Evolutionary conservation across 1,140 invertebrate species (phyloP), one percentile per base, ranked within the genome.

Genomic region (Bradynema listronoti): DNA sequence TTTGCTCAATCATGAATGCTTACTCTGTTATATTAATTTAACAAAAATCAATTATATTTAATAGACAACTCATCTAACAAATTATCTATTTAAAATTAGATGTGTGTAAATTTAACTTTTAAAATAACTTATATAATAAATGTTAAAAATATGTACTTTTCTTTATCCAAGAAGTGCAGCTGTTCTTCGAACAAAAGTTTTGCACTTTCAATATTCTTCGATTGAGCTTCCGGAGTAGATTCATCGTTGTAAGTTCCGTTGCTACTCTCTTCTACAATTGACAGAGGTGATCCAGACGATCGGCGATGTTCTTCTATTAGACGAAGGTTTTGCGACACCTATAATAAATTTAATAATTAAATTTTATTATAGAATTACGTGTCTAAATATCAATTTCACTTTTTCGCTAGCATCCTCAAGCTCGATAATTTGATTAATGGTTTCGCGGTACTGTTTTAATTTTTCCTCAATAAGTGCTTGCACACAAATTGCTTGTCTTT

Each of bases 391-490:
- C 9, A 32, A 30, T 16, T 7, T n/a, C 2, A 73, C 73, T 54
- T 78, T 77, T 57, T 77, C 66, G 34, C 77, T 78, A 6, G 80
- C 81, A 29, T 72, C 65, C 39, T 93, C 90, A 50, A 94, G 80
- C 0, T 87, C 89, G 69, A 87, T 87, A 66, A 94, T 91, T 78
- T 93, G 89, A 30, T 85, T 86, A 27, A 93, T 79, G 3, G 89
- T 90, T 16, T 84, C 83, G 50, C 85, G 83, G 0, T 91, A 84
- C 78, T 89, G 85, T 24, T 82, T 78, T 64, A 88, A 64, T 75
- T 88, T 85, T 70, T 90, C 88, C 49, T 85, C 83, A 11, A 93
- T 87, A 27, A 94, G 88, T 41, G 86, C 87, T 79, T 92, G 89
- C 33, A 94, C 86, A 78, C 88, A 90, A 9, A 63, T 63, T 25